phyloP scores from a whole-genome alignment of 2,113 vertebrate genomes.

The Himantopus leucocephalus region DNA sequence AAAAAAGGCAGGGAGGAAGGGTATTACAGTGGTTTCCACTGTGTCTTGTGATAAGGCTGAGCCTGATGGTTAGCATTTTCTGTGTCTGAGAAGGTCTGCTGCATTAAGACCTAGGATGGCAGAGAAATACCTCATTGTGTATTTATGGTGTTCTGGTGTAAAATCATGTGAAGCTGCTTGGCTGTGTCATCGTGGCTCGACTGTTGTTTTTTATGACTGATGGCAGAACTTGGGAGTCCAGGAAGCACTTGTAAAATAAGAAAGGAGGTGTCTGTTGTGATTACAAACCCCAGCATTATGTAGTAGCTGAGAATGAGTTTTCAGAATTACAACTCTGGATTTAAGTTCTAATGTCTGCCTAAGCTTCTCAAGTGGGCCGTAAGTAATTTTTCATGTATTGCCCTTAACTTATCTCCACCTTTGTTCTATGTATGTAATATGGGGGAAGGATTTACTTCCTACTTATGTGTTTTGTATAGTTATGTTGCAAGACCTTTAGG shows the following conservation, averaged over 20 bases:
- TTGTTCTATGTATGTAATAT: background rate
- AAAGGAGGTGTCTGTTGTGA: background rate
- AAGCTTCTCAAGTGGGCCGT: background rate
- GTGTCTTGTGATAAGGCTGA: conserved; percentile 39
- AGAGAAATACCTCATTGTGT: background rate
- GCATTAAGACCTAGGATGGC: background rate
- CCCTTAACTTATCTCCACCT: background rate
- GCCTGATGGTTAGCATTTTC: background rate
- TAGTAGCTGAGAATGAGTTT: background rate
- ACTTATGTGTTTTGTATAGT: background rate
- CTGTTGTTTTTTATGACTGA: background rate
- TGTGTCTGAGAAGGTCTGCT: background rate
- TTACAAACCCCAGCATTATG: background rate
- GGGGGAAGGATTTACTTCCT: background rate
- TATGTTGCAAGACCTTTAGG: background rate
- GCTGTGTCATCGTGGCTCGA: background rate
- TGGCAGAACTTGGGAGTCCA: background rate
- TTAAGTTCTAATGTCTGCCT: background rate
- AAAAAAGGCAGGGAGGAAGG: background rate
- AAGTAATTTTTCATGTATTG: background rate
- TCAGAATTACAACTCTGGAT: background rate
- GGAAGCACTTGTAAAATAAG: background rate
- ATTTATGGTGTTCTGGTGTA: background rate
- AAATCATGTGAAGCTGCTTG: conserved; percentile 3
- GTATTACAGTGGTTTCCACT: background rate